Conservation (phyloP, 1,140 invertebrate species). For the Colletes latitarsis region DNA sequence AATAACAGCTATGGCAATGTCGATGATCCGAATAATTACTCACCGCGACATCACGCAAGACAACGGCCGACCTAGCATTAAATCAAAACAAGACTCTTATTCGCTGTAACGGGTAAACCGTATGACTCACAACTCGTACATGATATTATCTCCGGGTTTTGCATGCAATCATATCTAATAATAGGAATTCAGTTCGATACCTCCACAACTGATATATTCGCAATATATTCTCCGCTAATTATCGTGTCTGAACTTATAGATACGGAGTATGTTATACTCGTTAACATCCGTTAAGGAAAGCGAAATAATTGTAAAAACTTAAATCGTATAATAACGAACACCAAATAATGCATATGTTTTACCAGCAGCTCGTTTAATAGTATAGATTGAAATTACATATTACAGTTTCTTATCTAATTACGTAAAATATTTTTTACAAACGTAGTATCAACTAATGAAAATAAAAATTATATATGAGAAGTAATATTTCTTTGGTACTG, state of each 20-base stretch:
- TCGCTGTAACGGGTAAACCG: not conserved
- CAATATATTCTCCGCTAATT: not conserved
- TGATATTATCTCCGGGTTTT: constrained; percentile 1
- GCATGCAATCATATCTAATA: not conserved
- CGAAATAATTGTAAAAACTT: not conserved
- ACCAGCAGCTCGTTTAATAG: no score
- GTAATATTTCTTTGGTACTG: no score
- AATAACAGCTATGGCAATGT: not conserved
- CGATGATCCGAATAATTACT: not conserved
- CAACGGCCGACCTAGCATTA: constrained; percentile 12
- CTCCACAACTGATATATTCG: not conserved
- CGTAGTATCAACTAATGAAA: no score
- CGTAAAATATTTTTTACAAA: no score
- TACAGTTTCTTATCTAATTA: no score
- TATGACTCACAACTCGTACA: constrained; percentile 10
- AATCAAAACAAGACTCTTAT: not conserved
- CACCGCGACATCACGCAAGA: not conserved
- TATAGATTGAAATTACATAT: no score
- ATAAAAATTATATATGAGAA: no score
- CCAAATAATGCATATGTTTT: not conserved
- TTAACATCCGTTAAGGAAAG: not conserved
- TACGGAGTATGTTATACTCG: not conserved
- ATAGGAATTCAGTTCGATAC: not conserved
- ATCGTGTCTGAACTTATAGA: not conserved
- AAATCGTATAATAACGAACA: not conserved